These are phyloP conservation scores for Prorops nasuta DNA, from an alignment of 1,140 invertebrate genomes.

Conservation along the genomic window DNA sequence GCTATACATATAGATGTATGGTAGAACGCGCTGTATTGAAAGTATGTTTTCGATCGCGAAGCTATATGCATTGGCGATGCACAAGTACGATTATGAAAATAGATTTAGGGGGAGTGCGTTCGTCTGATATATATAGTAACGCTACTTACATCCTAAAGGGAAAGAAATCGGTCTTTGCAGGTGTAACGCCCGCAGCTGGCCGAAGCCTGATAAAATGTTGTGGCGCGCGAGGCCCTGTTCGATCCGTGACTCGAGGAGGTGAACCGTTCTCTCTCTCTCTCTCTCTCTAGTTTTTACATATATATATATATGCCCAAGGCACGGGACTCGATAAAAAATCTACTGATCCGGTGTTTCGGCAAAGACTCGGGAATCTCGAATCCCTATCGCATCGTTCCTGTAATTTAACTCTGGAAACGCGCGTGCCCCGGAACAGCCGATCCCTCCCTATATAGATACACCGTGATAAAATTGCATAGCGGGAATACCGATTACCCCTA, in stretches of 20 bases:
- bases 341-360: constrained; percentile 34
- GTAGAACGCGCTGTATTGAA: too few species aligned
- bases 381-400: not conserved
- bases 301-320: too few species aligned
- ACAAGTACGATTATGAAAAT: not conserved
- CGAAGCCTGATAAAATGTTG: constrained; percentile 35
- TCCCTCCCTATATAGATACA: too few species aligned
- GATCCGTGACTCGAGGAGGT: constrained; percentile 15
- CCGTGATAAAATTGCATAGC: too few species aligned
- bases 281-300: not conserved
- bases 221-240: constrained; percentile 21
- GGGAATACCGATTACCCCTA: too few species aligned
- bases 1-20: too few species aligned
- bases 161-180: constrained; percentile 32
- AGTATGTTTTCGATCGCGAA: too few species aligned
- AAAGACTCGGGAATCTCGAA: constrained; percentile 28
- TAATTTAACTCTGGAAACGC: too few species aligned
- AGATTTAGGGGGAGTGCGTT: not conserved
- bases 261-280: constrained; percentile 9
- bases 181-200: constrained; percentile 41
- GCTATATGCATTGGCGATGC: too few species aligned
- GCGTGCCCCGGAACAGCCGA: too few species aligned
- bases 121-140: not conserved
- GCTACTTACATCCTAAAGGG: constrained; percentile 16
- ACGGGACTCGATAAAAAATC: constrained; percentile 30